Evolutionary conservation across 2,888 invertebrate genomes (phyloP), one percentile per base, ranked within the genome.

Genomic region (Euplagia quadripunctaria): DNA sequence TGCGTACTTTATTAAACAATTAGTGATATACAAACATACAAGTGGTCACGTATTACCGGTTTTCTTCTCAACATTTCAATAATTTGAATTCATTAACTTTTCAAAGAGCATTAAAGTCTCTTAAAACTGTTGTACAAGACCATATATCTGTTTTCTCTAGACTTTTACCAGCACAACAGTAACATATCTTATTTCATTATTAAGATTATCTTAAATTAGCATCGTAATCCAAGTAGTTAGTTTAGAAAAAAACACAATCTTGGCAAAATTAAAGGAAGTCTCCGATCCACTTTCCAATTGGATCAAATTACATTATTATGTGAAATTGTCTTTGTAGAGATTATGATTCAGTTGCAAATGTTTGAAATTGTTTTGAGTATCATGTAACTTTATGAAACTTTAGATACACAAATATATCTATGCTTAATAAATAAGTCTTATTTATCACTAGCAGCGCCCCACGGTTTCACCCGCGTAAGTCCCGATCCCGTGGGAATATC

Each of bases 261-360:
- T 68, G 52, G 52, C 43, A 46, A 52, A 71, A 65, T 71, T 43
- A 63, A 69, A 61, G 65, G 64, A 68, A 75, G 63, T 71, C 14
- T 12, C 20, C 20, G 58, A n/a, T 20, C 20, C n/a, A 9, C 7
- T 75, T 55, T 71, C 16, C 14, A 46, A 65, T 71, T 68, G 64
- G 58, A 66, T 64, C 63, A 49, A 72, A 63, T 72, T 72, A 61
- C 69, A 41, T 67, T 68, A 20, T 61, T 52, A 65, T 66, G 31
- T 46, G 55, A 64, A 71, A 71, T 67, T 31, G 20, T 41, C n/a
- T 68, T 61, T 61, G 16, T 16, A 20, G 43, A n/a, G 46, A 70
- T 70, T 52, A 42, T 64, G 31, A 64, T 46, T 51, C 7, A 41
- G 31, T 46, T 20, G 64, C 42, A 20, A 20, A 52, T 70, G 31